Evolutionary conservation across 2,888 invertebrate species (phyloP).

Genomic region (Hemithea aestivaria): DNA sequence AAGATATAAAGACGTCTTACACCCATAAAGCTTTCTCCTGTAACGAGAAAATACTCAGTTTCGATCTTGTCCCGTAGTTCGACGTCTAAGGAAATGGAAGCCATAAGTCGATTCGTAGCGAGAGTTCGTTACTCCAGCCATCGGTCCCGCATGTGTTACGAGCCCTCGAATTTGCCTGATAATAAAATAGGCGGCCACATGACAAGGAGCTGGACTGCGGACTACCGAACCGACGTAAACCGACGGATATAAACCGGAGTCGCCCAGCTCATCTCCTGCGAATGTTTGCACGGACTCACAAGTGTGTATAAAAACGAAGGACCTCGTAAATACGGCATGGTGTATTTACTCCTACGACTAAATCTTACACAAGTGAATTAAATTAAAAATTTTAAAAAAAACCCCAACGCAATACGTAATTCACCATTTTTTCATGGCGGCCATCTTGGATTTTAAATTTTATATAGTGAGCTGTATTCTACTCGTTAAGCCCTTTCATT

Average conservation of each 20-base stretch:
- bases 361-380: conserved; percentile 16
- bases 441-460: too few species aligned
- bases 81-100: conserved; percentile 57
- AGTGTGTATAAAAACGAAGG: conserved; percentile 31
- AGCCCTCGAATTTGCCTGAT: conserved; percentile 65
- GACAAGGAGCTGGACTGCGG: conserved; percentile 44
- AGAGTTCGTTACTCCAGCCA: conserved; percentile 55
- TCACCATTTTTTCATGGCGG: too few species aligned
- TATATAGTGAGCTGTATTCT: too few species aligned
- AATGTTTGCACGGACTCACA: conserved; percentile 48
- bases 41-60: conserved; percentile 18
- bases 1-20: conserved; percentile 11
- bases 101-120: conserved; percentile 50
- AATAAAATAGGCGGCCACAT: conserved; percentile 58
- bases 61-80: conserved; percentile 26
- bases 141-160: conserved; percentile 55
- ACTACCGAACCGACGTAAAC: conserved; percentile 47
- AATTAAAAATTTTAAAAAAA: background rate
- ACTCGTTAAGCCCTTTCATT: too few species aligned
- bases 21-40: conserved; percentile 11
- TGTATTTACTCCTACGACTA: conserved; percentile 25
- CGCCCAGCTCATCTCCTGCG: conserved; percentile 60
- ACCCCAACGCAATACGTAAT: too few species aligned
- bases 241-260: conserved; percentile 56
- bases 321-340: conserved; percentile 30